Conservation (phyloP, 2,797 vertebrate species). For the Onychomys leucogaster region DNA sequence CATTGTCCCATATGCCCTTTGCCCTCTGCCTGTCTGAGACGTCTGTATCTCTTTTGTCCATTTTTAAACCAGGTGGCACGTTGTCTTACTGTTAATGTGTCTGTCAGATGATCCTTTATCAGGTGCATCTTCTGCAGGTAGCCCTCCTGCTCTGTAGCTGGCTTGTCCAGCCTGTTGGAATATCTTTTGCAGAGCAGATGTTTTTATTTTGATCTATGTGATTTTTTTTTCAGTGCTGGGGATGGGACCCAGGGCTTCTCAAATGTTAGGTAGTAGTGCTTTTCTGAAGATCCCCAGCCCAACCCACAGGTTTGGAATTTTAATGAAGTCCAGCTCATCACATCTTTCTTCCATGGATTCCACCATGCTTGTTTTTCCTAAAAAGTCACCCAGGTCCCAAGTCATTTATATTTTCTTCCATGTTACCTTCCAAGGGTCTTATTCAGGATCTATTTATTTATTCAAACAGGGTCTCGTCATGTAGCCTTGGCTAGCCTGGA, state of each 20-base stretch:
- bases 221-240: not conserved
- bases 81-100: not conserved
- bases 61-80: not conserved
- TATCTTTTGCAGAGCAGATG: not conserved
- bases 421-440: not conserved
- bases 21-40: not conserved
- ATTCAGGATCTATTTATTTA: not conserved
- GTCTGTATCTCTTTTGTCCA: not conserved
- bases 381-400: constrained; percentile 19
- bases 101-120: not conserved
- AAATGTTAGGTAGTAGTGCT: not conserved
- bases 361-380: not conserved
- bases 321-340: not conserved
- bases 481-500: not conserved
- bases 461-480: not conserved
- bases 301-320: not conserved
- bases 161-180: not conserved
- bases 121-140: not conserved
- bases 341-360: not conserved
- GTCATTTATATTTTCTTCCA: not conserved
- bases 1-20: not conserved
- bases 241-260: not conserved
- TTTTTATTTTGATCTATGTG: constrained; percentile 13
- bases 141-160: not conserved
- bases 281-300: not conserved